phyloP scores from a whole-genome alignment of 1,140 invertebrate genomes.

The Formica exsecta region DNA sequence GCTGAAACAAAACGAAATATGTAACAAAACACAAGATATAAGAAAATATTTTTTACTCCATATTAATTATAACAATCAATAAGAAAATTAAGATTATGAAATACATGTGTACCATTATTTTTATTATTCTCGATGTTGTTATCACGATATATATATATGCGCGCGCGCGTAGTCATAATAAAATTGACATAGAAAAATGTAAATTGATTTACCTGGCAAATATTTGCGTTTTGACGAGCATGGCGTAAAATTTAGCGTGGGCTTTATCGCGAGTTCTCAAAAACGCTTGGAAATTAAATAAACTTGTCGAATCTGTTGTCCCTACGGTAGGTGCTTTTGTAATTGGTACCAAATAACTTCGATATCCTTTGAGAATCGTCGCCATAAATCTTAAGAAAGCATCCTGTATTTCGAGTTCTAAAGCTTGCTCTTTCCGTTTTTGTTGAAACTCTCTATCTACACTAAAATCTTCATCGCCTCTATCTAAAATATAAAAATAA shows the following conservation, averaged over 20 bases:
- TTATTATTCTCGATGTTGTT: too few relatives aligned
- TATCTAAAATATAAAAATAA: constrained; percentile 56
- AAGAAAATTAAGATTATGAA: too few relatives aligned
- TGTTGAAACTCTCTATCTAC: constrained; percentile 91
- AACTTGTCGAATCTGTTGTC: constrained; percentile 96
- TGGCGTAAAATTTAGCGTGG: constrained; percentile 96
- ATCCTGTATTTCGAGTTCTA: constrained; percentile 98
- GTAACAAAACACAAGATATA: neutral
- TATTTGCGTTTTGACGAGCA: constrained; percentile 98
- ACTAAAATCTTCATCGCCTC: constrained; percentile 84
- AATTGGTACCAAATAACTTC: constrained; percentile 96
- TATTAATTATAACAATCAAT: too few relatives aligned
- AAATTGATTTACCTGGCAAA: constrained; percentile 90
- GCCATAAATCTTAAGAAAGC: constrained; percentile 99
- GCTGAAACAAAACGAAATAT: constrained; percentile 72
- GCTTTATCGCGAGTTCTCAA: constrained; percentile 91
- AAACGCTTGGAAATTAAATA: constrained; percentile 97
- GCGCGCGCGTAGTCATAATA: neutral
- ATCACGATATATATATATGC: constrained; percentile 3
- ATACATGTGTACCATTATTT: too few relatives aligned
- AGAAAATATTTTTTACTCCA: neutral
- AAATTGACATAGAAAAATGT: neutral
- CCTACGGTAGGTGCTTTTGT: constrained; percentile 97
- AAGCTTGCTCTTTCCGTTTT: constrained; percentile 91
- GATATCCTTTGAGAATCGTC: constrained; percentile 96